phyloP scores from a whole-genome alignment of 2,888 invertebrate genomes.

The Steinernema scapterisci region DNA sequence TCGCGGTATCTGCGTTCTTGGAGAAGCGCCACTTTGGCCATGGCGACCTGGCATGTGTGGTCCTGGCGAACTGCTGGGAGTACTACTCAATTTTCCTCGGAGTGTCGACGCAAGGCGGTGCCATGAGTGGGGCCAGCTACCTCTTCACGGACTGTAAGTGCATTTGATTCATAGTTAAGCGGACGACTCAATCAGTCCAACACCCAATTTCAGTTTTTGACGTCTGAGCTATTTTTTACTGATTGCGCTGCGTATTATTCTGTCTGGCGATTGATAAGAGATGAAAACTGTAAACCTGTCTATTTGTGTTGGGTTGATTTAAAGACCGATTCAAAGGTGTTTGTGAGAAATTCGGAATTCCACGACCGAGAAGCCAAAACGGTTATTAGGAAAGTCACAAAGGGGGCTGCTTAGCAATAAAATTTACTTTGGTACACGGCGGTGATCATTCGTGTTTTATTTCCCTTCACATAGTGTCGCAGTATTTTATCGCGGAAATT shows the following conservation, averaged over 20 bases:
- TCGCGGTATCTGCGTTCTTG: slow-evolving; percentile 36
- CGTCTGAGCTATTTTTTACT: neutral
- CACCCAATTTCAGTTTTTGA: neutral
- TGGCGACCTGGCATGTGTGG: slow-evolving; percentile 37
- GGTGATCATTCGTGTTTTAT: no score
- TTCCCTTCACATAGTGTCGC: no score
- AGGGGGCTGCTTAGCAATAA: no score
- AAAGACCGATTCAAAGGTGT: no score
- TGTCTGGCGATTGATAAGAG: neutral
- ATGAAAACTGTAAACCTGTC: neutral
- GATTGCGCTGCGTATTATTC: neutral
- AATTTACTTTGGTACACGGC: no score
- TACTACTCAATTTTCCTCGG: slow-evolving; percentile 39
- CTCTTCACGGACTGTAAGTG: slow-evolving; percentile 38
- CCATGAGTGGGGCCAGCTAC: slow-evolving; percentile 38
- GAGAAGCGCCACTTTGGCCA: slow-evolving; percentile 35
- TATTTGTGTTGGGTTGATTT: no score
- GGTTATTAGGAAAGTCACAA: no score
- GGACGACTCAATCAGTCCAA: neutral
- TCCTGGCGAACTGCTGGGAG: slow-evolving; percentile 36
- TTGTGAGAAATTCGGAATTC: no score
- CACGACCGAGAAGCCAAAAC: no score
- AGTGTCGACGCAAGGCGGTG: slow-evolving; percentile 35
- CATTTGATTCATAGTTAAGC: no score
- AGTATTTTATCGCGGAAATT: no score